phyloP scores from a whole-genome alignment of 2,888 invertebrate species.

The Trilocha varians region DNA sequence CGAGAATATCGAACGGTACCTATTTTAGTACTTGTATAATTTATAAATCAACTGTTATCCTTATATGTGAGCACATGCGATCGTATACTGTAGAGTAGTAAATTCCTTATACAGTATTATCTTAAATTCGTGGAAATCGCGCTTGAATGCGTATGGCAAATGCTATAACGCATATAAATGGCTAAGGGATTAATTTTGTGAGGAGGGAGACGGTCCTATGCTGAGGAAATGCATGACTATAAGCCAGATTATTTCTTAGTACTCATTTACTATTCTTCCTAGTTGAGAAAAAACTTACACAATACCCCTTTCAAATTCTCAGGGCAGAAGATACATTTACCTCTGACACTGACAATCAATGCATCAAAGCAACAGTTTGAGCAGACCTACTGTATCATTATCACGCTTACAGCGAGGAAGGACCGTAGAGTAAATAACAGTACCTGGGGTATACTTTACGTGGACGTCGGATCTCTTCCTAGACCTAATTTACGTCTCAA shows the following conservation, averaged over 20 bases:
- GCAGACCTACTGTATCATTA: slow-evolving; percentile 18
- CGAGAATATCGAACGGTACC: neutral
- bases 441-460: slow-evolving; percentile 14
- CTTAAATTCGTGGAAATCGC: too few species aligned
- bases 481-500: neutral
- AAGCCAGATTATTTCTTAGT: too few species aligned
- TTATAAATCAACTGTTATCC: too few species aligned
- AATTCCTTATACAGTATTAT: too few species aligned
- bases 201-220: too few species aligned
- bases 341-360: slow-evolving; percentile 5
- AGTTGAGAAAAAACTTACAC: neutral
- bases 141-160: too few species aligned
- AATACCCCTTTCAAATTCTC: neutral
- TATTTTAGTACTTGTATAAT: neutral
- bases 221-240: too few species aligned
- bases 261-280: too few species aligned
- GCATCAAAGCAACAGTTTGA: slow-evolving; percentile 1
- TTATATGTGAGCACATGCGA: too few species aligned
- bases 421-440: slow-evolving; percentile 21
- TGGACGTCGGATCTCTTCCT: slow-evolving; percentile 13
- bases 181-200: too few species aligned
- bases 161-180: too few species aligned
- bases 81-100: too few species aligned
- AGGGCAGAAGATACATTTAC: neutral
- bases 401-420: slow-evolving; percentile 24